phyloP scores from a whole-genome alignment of 2,888 invertebrate species.

The Notodonta ziczac region DNA sequence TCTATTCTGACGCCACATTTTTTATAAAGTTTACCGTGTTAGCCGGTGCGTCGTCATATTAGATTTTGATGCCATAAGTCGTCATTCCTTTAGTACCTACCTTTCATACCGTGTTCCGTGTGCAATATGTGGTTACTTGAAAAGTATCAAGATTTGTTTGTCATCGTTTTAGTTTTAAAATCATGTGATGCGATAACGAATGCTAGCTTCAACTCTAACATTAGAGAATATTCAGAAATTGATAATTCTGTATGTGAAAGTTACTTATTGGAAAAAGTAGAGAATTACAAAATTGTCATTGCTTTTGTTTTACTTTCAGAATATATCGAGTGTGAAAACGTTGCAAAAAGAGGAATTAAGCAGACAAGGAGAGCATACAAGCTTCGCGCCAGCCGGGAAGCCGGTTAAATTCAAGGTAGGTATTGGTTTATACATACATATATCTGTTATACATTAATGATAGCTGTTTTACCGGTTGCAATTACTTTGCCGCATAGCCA shows the following conservation, averaged over 20 bases:
- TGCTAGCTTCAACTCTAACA: conserved; percentile 61
- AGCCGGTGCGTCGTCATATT: conserved; percentile 45
- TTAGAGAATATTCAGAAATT: conserved; percentile 61
- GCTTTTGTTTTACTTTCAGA: conserved; percentile 47
- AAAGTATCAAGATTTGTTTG: conserved; percentile 20
- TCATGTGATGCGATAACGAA: conserved; percentile 47
- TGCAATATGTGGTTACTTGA: conserved; percentile 36
- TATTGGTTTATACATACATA: conserved; percentile 12
- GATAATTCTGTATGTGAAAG: conserved; percentile 56
- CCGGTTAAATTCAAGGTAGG: conserved; percentile 64
- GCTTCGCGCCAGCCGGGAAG: conserved; percentile 51
- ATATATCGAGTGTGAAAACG: conserved; percentile 60
- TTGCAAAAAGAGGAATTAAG: conserved; percentile 61
- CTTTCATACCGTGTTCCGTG: conserved; percentile 27
- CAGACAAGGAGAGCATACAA: conserved; percentile 46
- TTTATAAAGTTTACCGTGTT: conserved; percentile 70
- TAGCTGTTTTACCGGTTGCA: conserved; percentile 30
- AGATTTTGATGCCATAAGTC: conserved; percentile 29
- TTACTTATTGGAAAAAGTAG: background rate
- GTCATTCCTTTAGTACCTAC: conserved; percentile 20
- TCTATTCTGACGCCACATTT: conserved; percentile 45
- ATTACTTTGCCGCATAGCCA: conserved; percentile 38
- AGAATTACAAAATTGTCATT: background rate
- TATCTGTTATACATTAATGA: conserved; percentile 16
- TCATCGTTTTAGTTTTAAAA: conserved; percentile 26